Evolutionary conservation across 2,797 vertebrate species (phyloP), one percentile per base, ranked within the genome.

Genomic region (Sebastes umbrosus): DNA sequence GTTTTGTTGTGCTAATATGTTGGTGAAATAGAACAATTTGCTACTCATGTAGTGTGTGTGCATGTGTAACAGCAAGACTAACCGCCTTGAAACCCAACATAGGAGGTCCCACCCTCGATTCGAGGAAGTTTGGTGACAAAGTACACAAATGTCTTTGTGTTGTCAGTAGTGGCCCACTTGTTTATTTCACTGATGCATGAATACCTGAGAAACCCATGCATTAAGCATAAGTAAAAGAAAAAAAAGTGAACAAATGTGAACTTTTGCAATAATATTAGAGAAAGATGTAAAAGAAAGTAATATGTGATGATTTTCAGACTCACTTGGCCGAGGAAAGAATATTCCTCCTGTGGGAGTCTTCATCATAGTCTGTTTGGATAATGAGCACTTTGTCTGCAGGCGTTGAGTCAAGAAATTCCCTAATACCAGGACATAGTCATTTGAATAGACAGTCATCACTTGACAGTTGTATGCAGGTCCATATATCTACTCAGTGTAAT

Each of bases 1-100:
- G 27, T 4, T 46, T 55, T 31, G 8, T 14, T 22, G 7, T 63
- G 16, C 13, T 24, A 29, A n/a, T 50, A 50, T 50, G 43, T 20
- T 50, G 18, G 46, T 50, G 46, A 18, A 20, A 18, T 50, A 50
- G 4, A 27, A 0, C 20, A 20, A 10, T 67, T 50, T 64, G 11
- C 27, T 39, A 12, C 10, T 34, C 9, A 25, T 54, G 43, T n/a
- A 50, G 46, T 36, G 8, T 34, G 36, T 65, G 18, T 54, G 11
- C 43, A 16, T 32, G 8, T 58, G 8, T 32, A 29, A 62, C 18
- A 72, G 58, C 10, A 55, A 8, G 3, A 77, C 94, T 70, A 82
- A 97, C 97, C 96, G 92, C 97, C 96, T 0, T 96, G 96, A 90
- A 96, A 97, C 0, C 97, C 96, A 83, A 95, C 93, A 0, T 94